Conservation (phyloP, 2,797 vertebrate species). For the Gymnodraco acuticeps region DNA sequence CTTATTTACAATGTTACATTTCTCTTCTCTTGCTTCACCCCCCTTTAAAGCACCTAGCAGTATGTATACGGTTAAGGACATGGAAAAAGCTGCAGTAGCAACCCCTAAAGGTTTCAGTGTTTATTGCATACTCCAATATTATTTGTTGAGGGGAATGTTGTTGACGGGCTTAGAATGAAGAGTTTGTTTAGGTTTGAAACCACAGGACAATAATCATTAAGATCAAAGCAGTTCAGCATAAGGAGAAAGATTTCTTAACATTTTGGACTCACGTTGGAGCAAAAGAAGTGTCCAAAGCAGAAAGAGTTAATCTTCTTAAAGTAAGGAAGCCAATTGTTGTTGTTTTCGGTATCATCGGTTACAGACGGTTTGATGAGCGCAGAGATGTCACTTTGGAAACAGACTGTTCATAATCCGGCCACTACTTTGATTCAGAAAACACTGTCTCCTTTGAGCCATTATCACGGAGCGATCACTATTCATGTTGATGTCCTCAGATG, state of each 20-base stretch:
- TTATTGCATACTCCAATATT: too few species aligned
- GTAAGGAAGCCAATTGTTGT: background rate
- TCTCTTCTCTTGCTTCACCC: too few species aligned
- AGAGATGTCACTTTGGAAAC: conserved; percentile 16
- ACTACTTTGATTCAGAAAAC: conserved; percentile 45
- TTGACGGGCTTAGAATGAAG: too few species aligned
- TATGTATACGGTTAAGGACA: too few species aligned
- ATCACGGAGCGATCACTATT: conserved; percentile 46
- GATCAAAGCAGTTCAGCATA: background rate
- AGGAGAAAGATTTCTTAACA: background rate
- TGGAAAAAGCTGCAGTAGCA: too few species aligned
- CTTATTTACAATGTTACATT: too few species aligned
- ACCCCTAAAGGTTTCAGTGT: background rate
- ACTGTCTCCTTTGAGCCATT: conserved; percentile 43
- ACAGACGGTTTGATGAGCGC: conserved; percentile 31
- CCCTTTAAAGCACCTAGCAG: too few species aligned
- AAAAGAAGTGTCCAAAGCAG: background rate
- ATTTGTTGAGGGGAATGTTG: too few species aligned
- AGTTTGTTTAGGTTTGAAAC: background rate
- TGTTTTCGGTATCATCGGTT: background rate
- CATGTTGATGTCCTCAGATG: conserved; percentile 50
- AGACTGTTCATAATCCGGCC: too few species aligned
- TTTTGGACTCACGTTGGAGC: background rate
- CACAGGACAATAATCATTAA: background rate
- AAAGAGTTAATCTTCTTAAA: background rate